A percentile compares a stretch with the other conserved stretches of the same genome.
Evolutionary conservation across 2,888 invertebrate genomes (phyloP).

Genomic region (Epirrhoe alternata): DNA sequence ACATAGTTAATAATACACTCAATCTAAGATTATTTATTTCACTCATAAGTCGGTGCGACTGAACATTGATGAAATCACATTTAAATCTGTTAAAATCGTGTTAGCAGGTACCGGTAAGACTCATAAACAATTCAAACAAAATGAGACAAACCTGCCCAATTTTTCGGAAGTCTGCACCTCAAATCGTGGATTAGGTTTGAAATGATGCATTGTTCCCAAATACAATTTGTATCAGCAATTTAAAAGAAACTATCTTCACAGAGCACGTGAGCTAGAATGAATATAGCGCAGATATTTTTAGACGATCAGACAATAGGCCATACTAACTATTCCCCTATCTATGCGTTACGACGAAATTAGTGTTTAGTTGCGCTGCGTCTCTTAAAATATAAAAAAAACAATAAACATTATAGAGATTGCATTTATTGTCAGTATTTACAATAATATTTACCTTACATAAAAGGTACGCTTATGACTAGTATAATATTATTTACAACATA

Average conservation of each 20-base stretch:
- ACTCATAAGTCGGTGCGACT: too few relatives aligned
- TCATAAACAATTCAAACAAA: too few relatives aligned
- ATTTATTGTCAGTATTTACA: slow-evolving; percentile 67
- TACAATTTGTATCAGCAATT: neutral
- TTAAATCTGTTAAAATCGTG: too few relatives aligned
- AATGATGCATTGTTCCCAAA: slow-evolving; percentile 2
- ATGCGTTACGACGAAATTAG: neutral
- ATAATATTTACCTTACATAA: slow-evolving; percentile 55
- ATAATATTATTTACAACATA: slow-evolving; percentile 65
- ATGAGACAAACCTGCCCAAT: neutral
- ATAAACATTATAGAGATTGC: slow-evolving; percentile 39
- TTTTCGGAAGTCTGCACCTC: slow-evolving; percentile 66
- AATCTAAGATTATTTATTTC: too few relatives aligned
- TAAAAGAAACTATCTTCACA: neutral
- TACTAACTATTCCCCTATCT: neutral
- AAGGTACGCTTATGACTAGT: slow-evolving; percentile 70
- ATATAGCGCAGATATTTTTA: slow-evolving; percentile 1
- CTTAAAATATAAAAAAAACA: neutral
- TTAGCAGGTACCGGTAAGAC: too few relatives aligned
- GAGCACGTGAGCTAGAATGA: neutral
- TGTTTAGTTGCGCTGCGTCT: neutral
- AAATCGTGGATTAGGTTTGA: slow-evolving; percentile 61
- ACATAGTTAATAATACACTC: too few relatives aligned
- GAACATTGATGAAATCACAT: too few relatives aligned
- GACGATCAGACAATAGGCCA: neutral